Percentiles rank a stretch among this genome's conserved stretches.
These are phyloP conservation scores for Colius striatus DNA, from an alignment of 2,113 vertebrate genomes.

Conservation along the genomic window DNA sequence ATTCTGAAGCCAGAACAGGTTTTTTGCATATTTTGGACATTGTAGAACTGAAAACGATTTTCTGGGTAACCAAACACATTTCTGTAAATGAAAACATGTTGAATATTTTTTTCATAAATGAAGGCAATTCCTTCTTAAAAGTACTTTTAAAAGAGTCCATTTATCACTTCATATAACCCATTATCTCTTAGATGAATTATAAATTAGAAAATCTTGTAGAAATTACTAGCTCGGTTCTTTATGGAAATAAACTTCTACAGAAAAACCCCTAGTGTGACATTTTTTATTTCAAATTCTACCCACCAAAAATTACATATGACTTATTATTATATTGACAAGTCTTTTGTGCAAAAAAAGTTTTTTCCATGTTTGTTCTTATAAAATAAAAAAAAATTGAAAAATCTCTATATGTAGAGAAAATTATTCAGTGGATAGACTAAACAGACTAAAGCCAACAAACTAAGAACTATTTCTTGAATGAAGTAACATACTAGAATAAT, in stretches of 20 bases:
- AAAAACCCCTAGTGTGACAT: not conserved
- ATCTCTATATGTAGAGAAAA: not conserved
- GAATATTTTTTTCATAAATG: not conserved
- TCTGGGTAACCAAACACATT: not conserved
- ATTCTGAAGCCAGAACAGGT: not conserved
- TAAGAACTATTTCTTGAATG: not conserved
- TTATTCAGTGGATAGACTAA: not conserved
- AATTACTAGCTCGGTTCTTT: not conserved
- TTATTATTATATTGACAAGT: not conserved
- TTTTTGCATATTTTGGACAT: not conserved
- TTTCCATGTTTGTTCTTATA: not conserved
- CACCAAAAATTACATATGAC: not conserved
- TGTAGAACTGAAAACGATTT: not conserved
- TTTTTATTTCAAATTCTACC: not conserved
- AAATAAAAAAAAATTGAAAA: not conserved
- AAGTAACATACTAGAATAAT: not conserved
- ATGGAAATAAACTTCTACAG: not conserved
- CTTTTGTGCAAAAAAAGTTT: not conserved
- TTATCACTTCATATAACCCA: not conserved
- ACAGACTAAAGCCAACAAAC: not conserved
- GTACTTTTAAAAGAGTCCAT: not conserved
- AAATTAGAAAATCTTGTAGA: not conserved
- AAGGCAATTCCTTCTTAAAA: not conserved
- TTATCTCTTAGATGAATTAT: not conserved
- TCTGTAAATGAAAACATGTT: not conserved